A percentile compares a stretch with the other conserved stretches of the same genome.
These are phyloP conservation scores for Cinclus cinclus DNA, from an alignment of 2,113 vertebrate genomes.

Conservation along the genomic window DNA sequence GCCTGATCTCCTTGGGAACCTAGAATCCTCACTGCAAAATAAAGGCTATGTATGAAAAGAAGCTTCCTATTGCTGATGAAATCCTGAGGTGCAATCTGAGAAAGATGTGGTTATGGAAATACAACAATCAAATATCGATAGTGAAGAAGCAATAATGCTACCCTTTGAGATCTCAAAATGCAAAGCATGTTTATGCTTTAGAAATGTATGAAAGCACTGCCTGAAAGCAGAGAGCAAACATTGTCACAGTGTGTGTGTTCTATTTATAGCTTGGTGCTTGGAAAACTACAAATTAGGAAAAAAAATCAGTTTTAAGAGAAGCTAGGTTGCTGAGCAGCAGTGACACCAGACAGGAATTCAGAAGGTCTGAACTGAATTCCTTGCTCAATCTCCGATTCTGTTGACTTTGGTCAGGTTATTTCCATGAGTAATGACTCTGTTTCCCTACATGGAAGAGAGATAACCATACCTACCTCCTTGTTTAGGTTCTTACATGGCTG, in stretches of 20 bases:
- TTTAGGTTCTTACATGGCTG: background rate
- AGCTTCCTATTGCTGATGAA: background rate
- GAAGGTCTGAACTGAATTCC: background rate
- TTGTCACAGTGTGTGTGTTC: constrained; percentile 15
- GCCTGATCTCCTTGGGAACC: background rate
- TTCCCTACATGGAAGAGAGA: background rate
- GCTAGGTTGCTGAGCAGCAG: constrained; percentile 49
- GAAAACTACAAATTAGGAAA: constrained; percentile 34
- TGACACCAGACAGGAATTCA: constrained; percentile 1
- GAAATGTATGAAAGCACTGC: constrained; percentile 2
- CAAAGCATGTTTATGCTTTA: background rate
- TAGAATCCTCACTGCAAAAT: background rate
- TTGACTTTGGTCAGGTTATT: background rate
- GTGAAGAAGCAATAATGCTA: background rate
- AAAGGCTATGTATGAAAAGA: background rate
- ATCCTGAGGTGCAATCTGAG: background rate
- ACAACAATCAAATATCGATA: background rate
- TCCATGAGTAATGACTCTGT: background rate
- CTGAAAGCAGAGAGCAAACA: constrained; percentile 18
- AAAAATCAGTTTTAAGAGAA: background rate
- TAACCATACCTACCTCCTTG: background rate
- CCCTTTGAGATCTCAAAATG: background rate
- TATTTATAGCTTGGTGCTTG: background rate
- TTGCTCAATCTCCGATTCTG: background rate
- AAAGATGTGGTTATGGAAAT: background rate